These are phyloP conservation scores for Eidolon helvum DNA, from an alignment of 2,113 vertebrate species.

Conservation along the genomic window DNA sequence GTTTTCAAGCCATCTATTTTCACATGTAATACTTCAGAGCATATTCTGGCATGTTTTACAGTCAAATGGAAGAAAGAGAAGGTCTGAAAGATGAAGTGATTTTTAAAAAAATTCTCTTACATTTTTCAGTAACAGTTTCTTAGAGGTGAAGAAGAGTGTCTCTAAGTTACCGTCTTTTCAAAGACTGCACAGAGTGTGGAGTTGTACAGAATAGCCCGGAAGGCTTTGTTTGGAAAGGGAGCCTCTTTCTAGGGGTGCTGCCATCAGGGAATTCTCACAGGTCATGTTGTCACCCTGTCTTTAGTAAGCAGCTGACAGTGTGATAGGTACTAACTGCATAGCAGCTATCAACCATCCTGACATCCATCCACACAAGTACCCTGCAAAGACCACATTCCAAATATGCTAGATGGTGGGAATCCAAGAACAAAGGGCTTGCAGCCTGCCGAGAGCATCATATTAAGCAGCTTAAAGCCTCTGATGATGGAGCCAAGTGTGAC, in stretches of 20 bases:
- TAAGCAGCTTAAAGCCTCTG: neutral
- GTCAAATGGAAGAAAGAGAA: conserved; percentile 23
- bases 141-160: neutral
- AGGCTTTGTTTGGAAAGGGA: neutral
- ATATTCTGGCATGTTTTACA: conserved; percentile 54
- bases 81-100: neutral
- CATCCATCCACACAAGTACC: neutral
- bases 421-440: neutral
- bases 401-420: neutral
- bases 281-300: neutral
- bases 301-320: neutral
- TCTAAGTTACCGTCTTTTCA: neutral
- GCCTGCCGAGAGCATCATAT: neutral
- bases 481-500: neutral
- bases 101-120: conserved; percentile 28
- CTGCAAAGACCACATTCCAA: neutral
- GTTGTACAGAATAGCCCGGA: neutral
- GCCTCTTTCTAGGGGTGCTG: neutral
- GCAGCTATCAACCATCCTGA: neutral
- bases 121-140: conserved; percentile 17
- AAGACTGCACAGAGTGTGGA: neutral
- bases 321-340: rapidly evolving
- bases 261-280: neutral
- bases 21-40: conserved; percentile 31
- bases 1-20: conserved; percentile 49